A percentile compares a stretch with the other conserved stretches of the same genome.
Conservation (phyloP, 35 echinoderm and acorn worm genomes). For the Apostichopus parvimensis region DNA sequence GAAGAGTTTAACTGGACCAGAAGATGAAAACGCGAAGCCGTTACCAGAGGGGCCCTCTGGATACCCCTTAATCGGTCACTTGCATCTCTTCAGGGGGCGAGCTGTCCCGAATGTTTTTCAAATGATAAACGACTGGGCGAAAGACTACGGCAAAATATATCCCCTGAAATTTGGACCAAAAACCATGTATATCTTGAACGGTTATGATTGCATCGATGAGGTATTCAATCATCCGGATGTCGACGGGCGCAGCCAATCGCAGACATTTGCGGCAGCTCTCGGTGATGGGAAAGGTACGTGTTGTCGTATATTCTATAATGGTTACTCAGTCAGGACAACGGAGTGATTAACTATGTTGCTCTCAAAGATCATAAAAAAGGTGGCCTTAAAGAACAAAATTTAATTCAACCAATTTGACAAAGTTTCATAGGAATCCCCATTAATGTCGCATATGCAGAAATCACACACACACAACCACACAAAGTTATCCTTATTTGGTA, state of each 20-base stretch:
- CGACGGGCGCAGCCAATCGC: neutral
- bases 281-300: conserved; percentile 34
- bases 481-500: no score
- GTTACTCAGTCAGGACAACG: neutral
- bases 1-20: neutral
- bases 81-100: conserved; percentile 10
- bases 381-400: no score
- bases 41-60: conserved; percentile 26
- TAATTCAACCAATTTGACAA: no score
- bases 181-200: conserved; percentile 16
- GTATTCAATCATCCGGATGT: conserved; percentile 34
- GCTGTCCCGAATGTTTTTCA: neutral
- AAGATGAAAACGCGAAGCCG: neutral
- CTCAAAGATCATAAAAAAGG: no score
- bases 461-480: no score
- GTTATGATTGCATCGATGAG: conserved; percentile 29
- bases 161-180: conserved; percentile 36
- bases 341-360: no score
- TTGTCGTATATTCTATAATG: neutral
- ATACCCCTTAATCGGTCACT: conserved; percentile 4
- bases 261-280: conserved; percentile 25
- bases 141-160: conserved; percentile 35
- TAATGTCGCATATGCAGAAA: no score
- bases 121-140: conserved; percentile 44
- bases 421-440: no score